These are phyloP conservation scores for Drosophila rhopaloa DNA, from an alignment of 1,140 invertebrate species.

Conservation along the genomic window DNA sequence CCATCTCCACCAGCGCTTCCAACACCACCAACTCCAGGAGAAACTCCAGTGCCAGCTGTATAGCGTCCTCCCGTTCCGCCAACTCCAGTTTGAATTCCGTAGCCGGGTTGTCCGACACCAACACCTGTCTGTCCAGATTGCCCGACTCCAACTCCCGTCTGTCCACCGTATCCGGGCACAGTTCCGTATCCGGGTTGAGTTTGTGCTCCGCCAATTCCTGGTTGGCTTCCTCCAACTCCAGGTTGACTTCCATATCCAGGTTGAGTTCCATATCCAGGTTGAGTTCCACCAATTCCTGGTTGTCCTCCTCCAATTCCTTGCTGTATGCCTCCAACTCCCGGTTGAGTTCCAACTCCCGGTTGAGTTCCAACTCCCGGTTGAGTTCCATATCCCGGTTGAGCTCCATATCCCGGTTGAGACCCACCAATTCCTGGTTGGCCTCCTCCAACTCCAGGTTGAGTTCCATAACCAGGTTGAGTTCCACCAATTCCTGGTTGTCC, in stretches of 20 bases:
- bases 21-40: constrained; percentile 7
- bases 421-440: too few relatives aligned
- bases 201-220: constrained; percentile 2
- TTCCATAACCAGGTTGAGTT: background rate
- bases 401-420: too few relatives aligned
- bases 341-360: background rate
- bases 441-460: background rate
- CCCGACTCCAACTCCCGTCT: background rate
- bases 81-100: constrained; percentile 12
- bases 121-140: background rate
- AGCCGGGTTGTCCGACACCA: constrained; percentile 12
- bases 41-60: constrained; percentile 22
- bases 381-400: too few relatives aligned
- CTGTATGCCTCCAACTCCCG: background rate
- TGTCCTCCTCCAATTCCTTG: constrained; percentile 1
- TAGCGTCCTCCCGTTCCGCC: constrained; percentile 47
- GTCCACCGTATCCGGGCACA: constrained; percentile 6
- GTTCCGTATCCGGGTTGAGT: constrained; percentile 17
- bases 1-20: constrained; percentile 32
- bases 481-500: constrained; percentile 1
- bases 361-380: background rate
- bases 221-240: background rate
- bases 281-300: constrained; percentile 2
- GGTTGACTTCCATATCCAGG: constrained; percentile 1
- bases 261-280: background rate